Conservation (phyloP, 2,797 vertebrate genomes). For the Xiphorhynchus erythropygius region DNA sequence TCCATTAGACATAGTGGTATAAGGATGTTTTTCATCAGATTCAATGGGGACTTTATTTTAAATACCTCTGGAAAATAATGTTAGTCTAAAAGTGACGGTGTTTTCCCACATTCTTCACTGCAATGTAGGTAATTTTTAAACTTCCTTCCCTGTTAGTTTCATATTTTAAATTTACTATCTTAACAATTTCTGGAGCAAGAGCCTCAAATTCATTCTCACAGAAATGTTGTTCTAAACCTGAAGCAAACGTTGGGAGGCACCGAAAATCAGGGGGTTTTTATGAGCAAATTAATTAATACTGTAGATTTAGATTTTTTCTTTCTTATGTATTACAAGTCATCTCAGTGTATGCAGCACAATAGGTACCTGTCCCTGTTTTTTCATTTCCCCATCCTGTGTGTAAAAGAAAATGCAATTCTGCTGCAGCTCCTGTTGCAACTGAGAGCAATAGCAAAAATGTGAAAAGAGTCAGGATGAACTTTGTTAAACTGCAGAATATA, state of each 20-base stretch:
- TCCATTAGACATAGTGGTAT: neutral
- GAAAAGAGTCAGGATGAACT: neutral
- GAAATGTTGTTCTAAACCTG: neutral
- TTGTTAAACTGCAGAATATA: neutral
- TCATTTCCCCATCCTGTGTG: neutral
- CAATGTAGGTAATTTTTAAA: neutral
- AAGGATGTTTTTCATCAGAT: neutral
- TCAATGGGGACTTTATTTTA: neutral
- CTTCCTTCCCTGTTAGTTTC: neutral
- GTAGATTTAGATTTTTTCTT: neutral
- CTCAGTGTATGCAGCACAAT: neutral
- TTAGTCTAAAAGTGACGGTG: neutral
- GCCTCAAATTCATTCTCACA: neutral
- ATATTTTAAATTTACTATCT: constrained; percentile 3
- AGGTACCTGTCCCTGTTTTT: neutral
- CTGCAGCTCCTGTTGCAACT: neutral
- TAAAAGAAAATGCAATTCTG: neutral
- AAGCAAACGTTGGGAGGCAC: neutral
- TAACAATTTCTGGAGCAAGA: neutral
- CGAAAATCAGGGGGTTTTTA: neutral
- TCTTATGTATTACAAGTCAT: neutral
- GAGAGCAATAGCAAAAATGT: neutral
- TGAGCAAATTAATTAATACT: neutral
- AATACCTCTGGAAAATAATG: constrained; percentile 6
- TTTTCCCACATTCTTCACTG: constrained; percentile 33